These are phyloP conservation scores for Neoarius graeffei DNA, from an alignment of 2,113 vertebrate genomes.

Conservation along the genomic window DNA sequence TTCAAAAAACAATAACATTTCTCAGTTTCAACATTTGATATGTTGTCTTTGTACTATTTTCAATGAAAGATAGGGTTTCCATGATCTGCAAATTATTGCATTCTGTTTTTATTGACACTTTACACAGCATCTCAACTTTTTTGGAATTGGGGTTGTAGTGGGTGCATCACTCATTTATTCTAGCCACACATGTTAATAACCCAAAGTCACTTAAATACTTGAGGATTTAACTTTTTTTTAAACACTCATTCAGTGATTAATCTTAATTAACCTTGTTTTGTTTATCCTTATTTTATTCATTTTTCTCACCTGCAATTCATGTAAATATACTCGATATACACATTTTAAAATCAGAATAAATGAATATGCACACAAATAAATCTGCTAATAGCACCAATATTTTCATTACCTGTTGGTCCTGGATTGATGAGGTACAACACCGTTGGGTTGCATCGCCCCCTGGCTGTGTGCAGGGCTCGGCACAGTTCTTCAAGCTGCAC, in stretches of 20 bases:
- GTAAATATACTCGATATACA: not conserved
- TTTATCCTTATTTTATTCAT: not conserved
- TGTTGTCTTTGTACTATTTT: no score
- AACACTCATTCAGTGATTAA: not conserved
- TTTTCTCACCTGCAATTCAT: not conserved
- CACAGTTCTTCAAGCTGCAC: constrained; percentile 66
- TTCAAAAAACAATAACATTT: no score
- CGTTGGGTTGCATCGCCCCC: constrained; percentile 63
- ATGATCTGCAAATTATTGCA: no score
- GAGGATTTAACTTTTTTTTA: not conserved
- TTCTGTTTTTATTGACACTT: no score
- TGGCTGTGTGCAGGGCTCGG: constrained; percentile 56
- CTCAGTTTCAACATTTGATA: no score
- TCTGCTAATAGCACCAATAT: not conserved
- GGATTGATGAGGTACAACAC: constrained; percentile 75
- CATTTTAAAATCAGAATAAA: not conserved
- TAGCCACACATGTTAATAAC: not conserved
- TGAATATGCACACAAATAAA: not conserved
- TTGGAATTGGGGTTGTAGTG: no score
- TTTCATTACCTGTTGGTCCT: constrained; percentile 69
- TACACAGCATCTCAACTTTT: no score
- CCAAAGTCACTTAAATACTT: not conserved
- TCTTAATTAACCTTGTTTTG: not conserved
- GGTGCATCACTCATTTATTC: not conserved
- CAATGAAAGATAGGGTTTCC: no score